Conservation (phyloP, 2,797 vertebrate genomes). For the Tapirus indicus region DNA sequence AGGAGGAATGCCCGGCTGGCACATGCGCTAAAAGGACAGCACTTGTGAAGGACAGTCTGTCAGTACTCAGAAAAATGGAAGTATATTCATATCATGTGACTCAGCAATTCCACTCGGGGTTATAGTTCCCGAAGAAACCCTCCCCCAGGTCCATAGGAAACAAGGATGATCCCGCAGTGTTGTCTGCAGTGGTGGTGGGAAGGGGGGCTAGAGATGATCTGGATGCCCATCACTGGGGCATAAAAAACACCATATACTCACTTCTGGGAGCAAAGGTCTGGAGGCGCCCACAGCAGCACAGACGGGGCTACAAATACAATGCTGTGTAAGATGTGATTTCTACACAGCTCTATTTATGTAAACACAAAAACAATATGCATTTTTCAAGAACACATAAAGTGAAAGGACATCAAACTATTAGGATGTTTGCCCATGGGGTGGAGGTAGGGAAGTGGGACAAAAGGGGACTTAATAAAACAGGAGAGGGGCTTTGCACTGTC, state of each 20-base stretch:
- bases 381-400: neutral
- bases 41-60: neutral
- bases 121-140: neutral
- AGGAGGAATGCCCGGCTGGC: neutral
- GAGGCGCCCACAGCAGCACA: neutral
- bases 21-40: neutral
- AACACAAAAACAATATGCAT: neutral
- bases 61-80: neutral
- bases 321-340: neutral
- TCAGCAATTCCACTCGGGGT: neutral
- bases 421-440: neutral
- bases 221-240: neutral
- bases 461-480: neutral
- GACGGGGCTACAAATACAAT: neutral
- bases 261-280: neutral
- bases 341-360: neutral
- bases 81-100: neutral
- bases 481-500: neutral
- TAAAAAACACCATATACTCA: fast-evolving
- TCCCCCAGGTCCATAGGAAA: neutral
- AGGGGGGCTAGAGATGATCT: neutral
- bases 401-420: neutral
- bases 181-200: neutral
- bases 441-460: neutral
- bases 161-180: neutral